Evolutionary conservation across 2,888 invertebrate species (phyloP).

Genomic region (Ferdinandea cuprea): DNA sequence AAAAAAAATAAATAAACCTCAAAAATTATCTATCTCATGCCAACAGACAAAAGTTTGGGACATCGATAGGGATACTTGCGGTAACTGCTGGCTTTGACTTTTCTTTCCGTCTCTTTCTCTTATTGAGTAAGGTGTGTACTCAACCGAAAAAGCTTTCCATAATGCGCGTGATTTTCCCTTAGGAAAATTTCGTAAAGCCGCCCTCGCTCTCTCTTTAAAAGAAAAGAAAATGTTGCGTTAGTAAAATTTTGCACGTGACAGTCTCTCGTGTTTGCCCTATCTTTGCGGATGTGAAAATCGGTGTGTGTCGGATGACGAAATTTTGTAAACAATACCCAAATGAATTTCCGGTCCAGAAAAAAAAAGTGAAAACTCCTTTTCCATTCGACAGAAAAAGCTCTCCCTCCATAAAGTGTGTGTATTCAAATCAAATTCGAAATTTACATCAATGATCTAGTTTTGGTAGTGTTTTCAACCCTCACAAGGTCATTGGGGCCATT

Average conservation of each 20-base stretch:
- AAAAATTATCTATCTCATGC: constrained; percentile 13
- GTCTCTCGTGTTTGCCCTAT: constrained; percentile 42
- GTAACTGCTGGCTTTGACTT: not conserved
- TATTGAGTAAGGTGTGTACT: not conserved
- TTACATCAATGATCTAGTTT: not conserved
- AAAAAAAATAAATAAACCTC: not conserved
- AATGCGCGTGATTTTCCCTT: constrained; percentile 37
- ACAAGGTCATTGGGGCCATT: constrained; percentile 26
- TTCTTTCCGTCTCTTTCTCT: not conserved
- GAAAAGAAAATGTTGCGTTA: not conserved
- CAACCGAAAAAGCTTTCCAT: constrained; percentile 37
- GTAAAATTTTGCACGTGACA: too few relatives aligned
- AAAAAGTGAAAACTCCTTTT: too few relatives aligned
- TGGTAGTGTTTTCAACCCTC: not conserved
- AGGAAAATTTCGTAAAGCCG: constrained; percentile 2
- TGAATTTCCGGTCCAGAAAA: not conserved
- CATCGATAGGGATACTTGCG: not conserved
- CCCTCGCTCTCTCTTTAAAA: constrained; percentile 1
- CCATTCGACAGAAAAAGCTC: not conserved
- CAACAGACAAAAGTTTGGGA: too few relatives aligned
- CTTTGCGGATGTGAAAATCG: constrained; percentile 7
- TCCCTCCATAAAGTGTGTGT: not conserved
- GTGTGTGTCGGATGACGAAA: too few relatives aligned
- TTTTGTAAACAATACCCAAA: not conserved
- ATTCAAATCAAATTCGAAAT: too few relatives aligned